Evolutionary conservation across 2,113 vertebrate genomes (phyloP).

Genomic region (Coptodon rendalli): DNA sequence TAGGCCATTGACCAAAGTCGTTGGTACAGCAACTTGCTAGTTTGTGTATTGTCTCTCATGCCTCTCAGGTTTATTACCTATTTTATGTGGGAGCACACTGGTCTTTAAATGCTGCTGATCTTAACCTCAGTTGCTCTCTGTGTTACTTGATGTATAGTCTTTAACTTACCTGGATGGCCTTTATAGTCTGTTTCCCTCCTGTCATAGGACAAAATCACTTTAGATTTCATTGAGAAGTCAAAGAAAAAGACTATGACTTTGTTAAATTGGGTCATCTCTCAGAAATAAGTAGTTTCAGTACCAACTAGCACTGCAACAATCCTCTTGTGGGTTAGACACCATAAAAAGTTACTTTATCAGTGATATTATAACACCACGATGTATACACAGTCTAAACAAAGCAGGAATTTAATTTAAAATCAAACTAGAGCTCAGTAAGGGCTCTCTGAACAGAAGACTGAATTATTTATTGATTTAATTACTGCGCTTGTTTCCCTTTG

Average conservation of each 20-base stretch:
- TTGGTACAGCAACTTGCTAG: background rate
- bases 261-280: constrained; percentile 6
- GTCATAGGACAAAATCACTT: constrained; percentile 32
- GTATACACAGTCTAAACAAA: constrained; percentile 23
- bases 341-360: background rate
- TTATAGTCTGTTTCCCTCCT: constrained; percentile 24
- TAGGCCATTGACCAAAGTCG: background rate
- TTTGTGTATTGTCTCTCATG: background rate
- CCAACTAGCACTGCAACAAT: background rate
- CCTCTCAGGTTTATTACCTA: background rate
- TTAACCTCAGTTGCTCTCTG: background rate
- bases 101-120: background rate
- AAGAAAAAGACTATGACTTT: constrained; percentile 7
- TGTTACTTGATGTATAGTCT: constrained; percentile 4
- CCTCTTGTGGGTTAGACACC: background rate
- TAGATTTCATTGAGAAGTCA: background rate
- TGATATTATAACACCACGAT: background rate
- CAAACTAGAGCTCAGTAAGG: background rate
- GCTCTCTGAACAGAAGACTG: constrained; percentile 31
- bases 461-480: constrained; percentile 53
- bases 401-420: constrained; percentile 49
- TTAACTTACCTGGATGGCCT: constrained; percentile 10
- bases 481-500: constrained; percentile 40
- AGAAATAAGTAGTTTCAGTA: constrained; percentile 15
- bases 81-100: background rate